A percentile compares a stretch with the other conserved stretches of the same genome.
phyloP scores from a whole-genome alignment of 2,888 invertebrate species.

The Athetis lepigone region DNA sequence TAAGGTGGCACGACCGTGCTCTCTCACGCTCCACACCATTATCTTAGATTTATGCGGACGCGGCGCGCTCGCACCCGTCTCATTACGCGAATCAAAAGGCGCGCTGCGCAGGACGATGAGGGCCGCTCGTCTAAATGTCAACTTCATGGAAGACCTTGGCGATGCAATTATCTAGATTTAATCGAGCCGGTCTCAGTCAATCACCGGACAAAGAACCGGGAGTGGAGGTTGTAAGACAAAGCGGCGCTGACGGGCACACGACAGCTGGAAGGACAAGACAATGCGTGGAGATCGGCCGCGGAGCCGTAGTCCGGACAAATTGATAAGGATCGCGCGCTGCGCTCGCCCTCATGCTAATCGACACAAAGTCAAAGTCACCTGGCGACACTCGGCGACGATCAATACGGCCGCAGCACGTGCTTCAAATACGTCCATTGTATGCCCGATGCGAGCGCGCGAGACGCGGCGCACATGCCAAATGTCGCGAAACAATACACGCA shows the following conservation, averaged over 20 bases:
- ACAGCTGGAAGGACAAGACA: conserved; percentile 83
- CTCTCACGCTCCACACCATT: conserved; percentile 86
- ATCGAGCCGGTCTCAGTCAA: conserved; percentile 79
- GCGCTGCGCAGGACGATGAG: conserved; percentile 72
- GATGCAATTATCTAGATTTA: conserved; percentile 84
- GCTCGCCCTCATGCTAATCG: conserved; percentile 83
- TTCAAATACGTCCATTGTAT: conserved; percentile 85
- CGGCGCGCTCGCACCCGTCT: conserved; percentile 81
- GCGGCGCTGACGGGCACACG: conserved; percentile 73
- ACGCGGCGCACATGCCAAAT: conserved; percentile 87
- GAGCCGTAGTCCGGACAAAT: conserved; percentile 81
- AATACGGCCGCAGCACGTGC: conserved; percentile 87
- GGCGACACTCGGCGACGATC: conserved; percentile 78
- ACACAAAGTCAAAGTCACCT: conserved; percentile 81
- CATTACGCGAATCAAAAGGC: conserved; percentile 85
- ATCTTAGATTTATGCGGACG: conserved; percentile 85
- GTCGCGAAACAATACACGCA: conserved; percentile 85
- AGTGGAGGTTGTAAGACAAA: conserved; percentile 76
- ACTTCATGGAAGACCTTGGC: conserved; percentile 82
- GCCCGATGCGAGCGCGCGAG: conserved; percentile 79
- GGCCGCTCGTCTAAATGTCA: conserved; percentile 82
- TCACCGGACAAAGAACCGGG: conserved; percentile 79
- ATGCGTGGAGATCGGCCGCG: conserved; percentile 76
- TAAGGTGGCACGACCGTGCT: conserved; percentile 84
- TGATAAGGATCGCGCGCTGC: conserved; percentile 82